A percentile compares a stretch with the other conserved stretches of the same genome.
Conservation (phyloP, 2,888 invertebrate genomes). For the Mesorhabditis spiculigera region DNA sequence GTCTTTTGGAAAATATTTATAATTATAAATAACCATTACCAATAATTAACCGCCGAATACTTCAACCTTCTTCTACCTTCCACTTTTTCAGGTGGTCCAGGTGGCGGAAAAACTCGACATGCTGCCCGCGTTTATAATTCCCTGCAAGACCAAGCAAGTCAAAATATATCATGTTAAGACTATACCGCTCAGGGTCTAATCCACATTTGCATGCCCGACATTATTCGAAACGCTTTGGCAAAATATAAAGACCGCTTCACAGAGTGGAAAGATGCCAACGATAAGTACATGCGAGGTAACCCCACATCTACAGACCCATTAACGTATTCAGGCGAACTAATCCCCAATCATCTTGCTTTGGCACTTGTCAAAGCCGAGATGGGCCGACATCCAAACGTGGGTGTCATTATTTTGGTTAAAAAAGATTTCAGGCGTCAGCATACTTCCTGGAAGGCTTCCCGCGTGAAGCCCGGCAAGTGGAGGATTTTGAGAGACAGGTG, state of each 20-base stretch:
- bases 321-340: constrained; percentile 48
- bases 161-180: background rate
- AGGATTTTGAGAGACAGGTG: constrained; percentile 57
- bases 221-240: constrained; percentile 44
- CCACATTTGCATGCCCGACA: constrained; percentile 57
- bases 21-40: background rate
- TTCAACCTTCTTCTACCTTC: constrained; percentile 7
- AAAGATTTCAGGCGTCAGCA: constrained; percentile 25
- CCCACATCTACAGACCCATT: background rate
- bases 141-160: constrained; percentile 18
- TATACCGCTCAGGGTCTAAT: constrained; percentile 37
- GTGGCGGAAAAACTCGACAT: constrained; percentile 56
- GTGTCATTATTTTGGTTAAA: background rate
- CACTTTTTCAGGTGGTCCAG: constrained; percentile 50
- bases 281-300: constrained; percentile 48
- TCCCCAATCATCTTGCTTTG: constrained; percentile 54
- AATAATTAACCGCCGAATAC: background rate
- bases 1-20: constrained; percentile 2
- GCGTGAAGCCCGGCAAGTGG: constrained; percentile 55
- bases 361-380: constrained; percentile 57
- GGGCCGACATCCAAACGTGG: constrained; percentile 46
- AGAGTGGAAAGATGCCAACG: constrained; percentile 57
- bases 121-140: constrained; percentile 43
- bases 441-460: constrained; percentile 58
- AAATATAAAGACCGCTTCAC: constrained; percentile 55